Percentiles rank a stretch among this genome's conserved stretches.
Conservation (phyloP, 2,113 vertebrate genomes). For the Cacatua alba region DNA sequence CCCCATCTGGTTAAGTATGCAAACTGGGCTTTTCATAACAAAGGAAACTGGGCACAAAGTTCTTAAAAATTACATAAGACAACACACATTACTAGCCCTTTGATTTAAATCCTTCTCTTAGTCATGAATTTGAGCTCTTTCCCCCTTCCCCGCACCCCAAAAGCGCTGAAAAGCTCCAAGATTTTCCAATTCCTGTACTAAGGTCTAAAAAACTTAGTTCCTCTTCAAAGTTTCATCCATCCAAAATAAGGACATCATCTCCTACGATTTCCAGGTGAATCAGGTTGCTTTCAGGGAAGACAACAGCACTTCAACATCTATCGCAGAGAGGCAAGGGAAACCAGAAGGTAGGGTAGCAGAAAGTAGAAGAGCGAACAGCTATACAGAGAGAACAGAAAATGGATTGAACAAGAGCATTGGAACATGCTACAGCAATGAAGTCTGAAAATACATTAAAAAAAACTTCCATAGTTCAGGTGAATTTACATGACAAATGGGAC, state of each 20-base stretch:
- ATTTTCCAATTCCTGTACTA: not conserved
- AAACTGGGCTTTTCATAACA: not conserved
- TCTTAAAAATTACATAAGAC: not conserved
- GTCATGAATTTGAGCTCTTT: not conserved
- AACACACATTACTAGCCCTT: not conserved
- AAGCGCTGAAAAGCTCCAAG: not conserved
- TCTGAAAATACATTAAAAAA: not conserved
- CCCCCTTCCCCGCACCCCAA: rapidly evolving
- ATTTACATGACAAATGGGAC: not conserved
- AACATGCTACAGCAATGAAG: not conserved
- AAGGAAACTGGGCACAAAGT: not conserved
- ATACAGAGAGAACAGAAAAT: not conserved
- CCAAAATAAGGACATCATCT: not conserved
- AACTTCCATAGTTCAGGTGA: not conserved
- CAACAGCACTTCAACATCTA: not conserved
- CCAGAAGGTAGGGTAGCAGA: not conserved
- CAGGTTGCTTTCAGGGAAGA: not conserved
- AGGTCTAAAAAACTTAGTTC: not conserved
- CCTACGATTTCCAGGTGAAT: not conserved
- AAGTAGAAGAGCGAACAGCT: not conserved
- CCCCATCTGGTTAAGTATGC: not conserved
- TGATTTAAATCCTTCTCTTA: not conserved
- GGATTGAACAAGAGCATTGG: not conserved
- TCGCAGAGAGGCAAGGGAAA: not conserved
- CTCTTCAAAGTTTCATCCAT: not conserved